Percentiles rank a stretch among this genome's conserved stretches.
These are phyloP conservation scores for Ephydatia muelleri DNA, from an alignment of 37 sponge, comb jelly and placozoan genomes.

Conservation along the genomic window DNA sequence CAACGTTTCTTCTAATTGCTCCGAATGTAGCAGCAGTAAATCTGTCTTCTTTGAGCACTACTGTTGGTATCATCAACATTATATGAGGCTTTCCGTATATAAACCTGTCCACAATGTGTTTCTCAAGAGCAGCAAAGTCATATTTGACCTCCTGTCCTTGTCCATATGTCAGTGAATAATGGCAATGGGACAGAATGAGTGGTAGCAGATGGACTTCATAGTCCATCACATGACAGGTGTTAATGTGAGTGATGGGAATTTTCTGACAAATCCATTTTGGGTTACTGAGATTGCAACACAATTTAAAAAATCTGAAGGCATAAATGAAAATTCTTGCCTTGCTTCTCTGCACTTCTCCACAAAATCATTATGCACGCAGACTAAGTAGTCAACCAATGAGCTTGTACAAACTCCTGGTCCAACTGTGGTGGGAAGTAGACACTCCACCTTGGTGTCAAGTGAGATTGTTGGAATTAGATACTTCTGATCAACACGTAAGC, in stretches of 20 bases:
- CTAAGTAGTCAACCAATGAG: constrained; percentile 63
- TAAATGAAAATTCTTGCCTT: no score
- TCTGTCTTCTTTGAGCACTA: constrained; percentile 44
- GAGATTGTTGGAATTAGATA: constrained; percentile 21
- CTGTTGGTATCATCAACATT: constrained; percentile 40
- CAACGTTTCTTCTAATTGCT: constrained; percentile 34
- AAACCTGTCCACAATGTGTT: constrained; percentile 63
- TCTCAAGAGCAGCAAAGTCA: constrained; percentile 69
- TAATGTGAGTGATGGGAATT: constrained; percentile 49
- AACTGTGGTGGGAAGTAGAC: constrained; percentile 58
- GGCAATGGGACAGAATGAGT: constrained; percentile 67
- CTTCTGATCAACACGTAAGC: constrained; percentile 32
- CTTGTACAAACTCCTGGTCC: constrained; percentile 59
- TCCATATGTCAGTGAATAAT: constrained; percentile 59
- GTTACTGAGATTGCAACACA: no score
- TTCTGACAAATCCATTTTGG: constrained; percentile 31
- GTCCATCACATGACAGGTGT: constrained; percentile 53
- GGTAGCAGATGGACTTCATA: constrained; percentile 61
- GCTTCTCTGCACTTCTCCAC: constrained; percentile 39
- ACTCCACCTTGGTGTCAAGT: constrained; percentile 30
- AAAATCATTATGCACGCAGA: constrained; percentile 58
- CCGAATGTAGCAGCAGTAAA: constrained; percentile 33
- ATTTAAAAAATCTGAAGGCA: no score
- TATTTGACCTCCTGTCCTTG: constrained; percentile 57
- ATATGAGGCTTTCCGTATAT: constrained; percentile 65